A percentile compares a stretch with the other conserved stretches of the same genome.
Evolutionary conservation across 2,888 invertebrate genomes (phyloP).

Genomic region (Habroteleia sp.): DNA sequence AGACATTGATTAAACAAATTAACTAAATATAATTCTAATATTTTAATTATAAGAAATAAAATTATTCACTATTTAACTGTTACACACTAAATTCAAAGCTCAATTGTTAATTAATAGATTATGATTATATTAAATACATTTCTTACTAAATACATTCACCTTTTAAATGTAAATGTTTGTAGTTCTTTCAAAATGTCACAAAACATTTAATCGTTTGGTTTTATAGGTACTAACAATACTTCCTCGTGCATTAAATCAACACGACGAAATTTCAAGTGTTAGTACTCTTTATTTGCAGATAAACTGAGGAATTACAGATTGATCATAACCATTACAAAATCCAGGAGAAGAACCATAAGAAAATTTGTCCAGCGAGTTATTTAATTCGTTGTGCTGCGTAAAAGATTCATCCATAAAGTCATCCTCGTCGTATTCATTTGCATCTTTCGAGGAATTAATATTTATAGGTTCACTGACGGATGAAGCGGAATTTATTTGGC

Average conservation of each 20-base stretch:
- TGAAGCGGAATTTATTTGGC: slow-evolving; percentile 74
- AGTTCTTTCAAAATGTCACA: no score
- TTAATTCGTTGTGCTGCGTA: slow-evolving; percentile 58
- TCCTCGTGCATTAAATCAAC: slow-evolving; percentile 12
- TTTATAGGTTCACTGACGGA: slow-evolving; percentile 34
- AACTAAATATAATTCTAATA: no score
- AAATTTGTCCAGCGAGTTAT: slow-evolving; percentile 64
- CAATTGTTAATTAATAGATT: no score
- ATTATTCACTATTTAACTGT: no score
- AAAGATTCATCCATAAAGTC: slow-evolving; percentile 71
- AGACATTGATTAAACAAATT: no score
- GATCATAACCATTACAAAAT: slow-evolving; percentile 58
- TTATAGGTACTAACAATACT: slow-evolving; percentile 14
- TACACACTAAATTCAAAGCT: no score
- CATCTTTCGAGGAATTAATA: slow-evolving; percentile 30
- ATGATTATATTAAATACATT: no score
- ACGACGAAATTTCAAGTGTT: slow-evolving; percentile 10
- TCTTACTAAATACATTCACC: no score
- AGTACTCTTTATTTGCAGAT: slow-evolving; percentile 29
- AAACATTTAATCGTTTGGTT: no score
- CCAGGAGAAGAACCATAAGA: slow-evolving; percentile 70
- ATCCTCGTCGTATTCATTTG: slow-evolving; percentile 67
- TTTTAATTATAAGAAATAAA: no score
- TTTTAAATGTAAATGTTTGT: no score
- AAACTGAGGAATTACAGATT: background rate